These are phyloP conservation scores for Blera fallax DNA, from an alignment of 2,888 invertebrate genomes.

Conservation along the genomic window DNA sequence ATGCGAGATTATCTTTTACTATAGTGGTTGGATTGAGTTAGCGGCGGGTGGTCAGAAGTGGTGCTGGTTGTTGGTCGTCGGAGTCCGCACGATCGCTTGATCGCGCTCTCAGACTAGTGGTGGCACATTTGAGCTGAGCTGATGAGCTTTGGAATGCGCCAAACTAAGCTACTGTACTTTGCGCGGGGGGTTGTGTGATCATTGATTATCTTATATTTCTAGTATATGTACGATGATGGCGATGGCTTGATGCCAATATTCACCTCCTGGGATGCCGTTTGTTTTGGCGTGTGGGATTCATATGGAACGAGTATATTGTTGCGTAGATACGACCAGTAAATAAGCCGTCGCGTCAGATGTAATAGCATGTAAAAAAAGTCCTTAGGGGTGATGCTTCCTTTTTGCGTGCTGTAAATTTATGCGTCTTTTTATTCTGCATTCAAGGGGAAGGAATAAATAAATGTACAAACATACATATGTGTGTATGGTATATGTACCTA, in stretches of 20 bases:
- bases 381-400: not conserved
- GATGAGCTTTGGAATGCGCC: constrained; percentile 68
- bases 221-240: not conserved
- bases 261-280: constrained; percentile 2
- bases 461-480: not conserved
- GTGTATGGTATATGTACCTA: not conserved
- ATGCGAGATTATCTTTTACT: constrained; percentile 49
- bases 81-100: constrained; percentile 30
- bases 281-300: constrained; percentile 14
- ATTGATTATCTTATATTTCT: constrained; percentile 16
- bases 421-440: not conserved
- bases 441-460: not conserved
- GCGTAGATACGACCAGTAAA: not conserved
- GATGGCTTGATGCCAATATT: constrained; percentile 30
- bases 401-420: not conserved
- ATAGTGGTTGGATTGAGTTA: constrained; percentile 33
- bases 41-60: constrained; percentile 38
- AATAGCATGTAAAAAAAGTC: not conserved
- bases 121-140: constrained; percentile 46
- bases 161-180: constrained; percentile 61
- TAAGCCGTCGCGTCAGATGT: not conserved
- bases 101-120: constrained; percentile 34
- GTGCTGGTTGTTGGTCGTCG: not conserved
- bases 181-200: not conserved
- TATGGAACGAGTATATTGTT: not conserved